Evolutionary conservation across 2,797 vertebrate species (phyloP), one percentile per base, ranked within the genome.

Genomic region (Cottoperca gobio): DNA sequence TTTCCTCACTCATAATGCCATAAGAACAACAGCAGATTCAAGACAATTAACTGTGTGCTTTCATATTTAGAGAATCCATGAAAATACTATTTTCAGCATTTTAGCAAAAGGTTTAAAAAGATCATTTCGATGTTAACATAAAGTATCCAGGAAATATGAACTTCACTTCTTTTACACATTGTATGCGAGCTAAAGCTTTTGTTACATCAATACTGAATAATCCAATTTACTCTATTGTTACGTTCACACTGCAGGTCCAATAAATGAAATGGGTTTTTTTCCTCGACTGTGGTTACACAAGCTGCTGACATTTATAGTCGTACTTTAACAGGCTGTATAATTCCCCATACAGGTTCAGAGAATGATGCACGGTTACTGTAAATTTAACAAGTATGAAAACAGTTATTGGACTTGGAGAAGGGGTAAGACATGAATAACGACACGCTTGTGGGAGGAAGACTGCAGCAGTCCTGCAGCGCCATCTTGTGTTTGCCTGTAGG

Each of bases 401-500:
- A 60, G 54, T 71, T 60, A 59, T 3, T 35, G 46, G 21, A 39
- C n/a, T 37, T 14, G 16, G 26, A 42, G 12, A 42, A 8, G 11
- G 23, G 11, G 10, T 0, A 66, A 5, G n/a, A 23, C n/a, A 35
- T 19, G 3, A 23, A 39, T 17, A 14, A 35, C 11, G 19, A n/a
- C 17, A 2, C 43, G 17, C 1, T n/a, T 2, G 3, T 7, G 1
- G 5, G 1, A n/a, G 24, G 12, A 52, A 23, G 1, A 11, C 0
- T 49, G 14, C 9, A 23, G 21, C 19, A 10, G 75, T 81, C 85
- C 83, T 82, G 67, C 68, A 75, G 76, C 82, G 7, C 89, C 93
- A 92, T 78, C 92, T 89, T 67, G 82, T 87, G 90, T 48, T 64
- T 12, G 49, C 10, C 48, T 68, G 37, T 2, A 63, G 57, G 23